Evolutionary conservation across 2,797 vertebrate genomes (phyloP).

Genomic region (Parambassis ranga): DNA sequence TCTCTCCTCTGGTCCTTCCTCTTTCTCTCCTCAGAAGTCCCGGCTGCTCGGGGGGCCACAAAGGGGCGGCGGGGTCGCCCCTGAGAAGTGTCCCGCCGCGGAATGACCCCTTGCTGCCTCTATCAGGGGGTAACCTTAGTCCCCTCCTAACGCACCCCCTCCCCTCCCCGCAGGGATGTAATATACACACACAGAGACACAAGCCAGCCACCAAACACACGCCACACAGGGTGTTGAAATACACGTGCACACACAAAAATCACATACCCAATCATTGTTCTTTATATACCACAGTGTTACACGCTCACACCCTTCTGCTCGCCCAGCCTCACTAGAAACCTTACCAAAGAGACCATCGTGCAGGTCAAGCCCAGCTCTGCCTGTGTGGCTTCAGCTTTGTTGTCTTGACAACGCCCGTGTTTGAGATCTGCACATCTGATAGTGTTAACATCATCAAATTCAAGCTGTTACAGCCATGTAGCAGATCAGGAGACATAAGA

Average conservation of each 20-base stretch:
- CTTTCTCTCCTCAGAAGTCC: constrained; percentile 90
- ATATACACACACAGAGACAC: constrained; percentile 57
- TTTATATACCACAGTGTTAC: constrained; percentile 21
- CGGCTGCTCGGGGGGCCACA: constrained; percentile 84
- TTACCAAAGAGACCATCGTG: constrained; percentile 46
- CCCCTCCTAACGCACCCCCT: constrained; percentile 78
- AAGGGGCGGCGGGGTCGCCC: constrained; percentile 73
- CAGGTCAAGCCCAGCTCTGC: constrained; percentile 52
- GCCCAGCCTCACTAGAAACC: background rate
- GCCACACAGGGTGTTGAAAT: constrained; percentile 70
- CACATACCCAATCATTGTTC: constrained; percentile 51
- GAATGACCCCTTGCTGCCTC: constrained; percentile 87
- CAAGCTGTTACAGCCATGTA: constrained; percentile 42
- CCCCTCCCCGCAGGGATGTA: constrained; percentile 65
- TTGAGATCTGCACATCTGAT: constrained; percentile 69
- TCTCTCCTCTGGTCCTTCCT: constrained; percentile 86
- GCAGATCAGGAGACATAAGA: background rate
- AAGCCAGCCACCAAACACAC: constrained; percentile 54
- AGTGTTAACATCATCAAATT: constrained; percentile 64
- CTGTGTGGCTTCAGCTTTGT: constrained; percentile 67
- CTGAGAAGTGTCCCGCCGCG: constrained; percentile 87
- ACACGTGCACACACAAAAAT: constrained; percentile 48
- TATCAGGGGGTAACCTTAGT: constrained; percentile 89
- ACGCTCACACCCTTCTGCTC: constrained; percentile 28
- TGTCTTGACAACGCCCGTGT: constrained; percentile 62